phyloP scores from a whole-genome alignment of 2,888 invertebrate species.

The Candidula unifasciata region DNA sequence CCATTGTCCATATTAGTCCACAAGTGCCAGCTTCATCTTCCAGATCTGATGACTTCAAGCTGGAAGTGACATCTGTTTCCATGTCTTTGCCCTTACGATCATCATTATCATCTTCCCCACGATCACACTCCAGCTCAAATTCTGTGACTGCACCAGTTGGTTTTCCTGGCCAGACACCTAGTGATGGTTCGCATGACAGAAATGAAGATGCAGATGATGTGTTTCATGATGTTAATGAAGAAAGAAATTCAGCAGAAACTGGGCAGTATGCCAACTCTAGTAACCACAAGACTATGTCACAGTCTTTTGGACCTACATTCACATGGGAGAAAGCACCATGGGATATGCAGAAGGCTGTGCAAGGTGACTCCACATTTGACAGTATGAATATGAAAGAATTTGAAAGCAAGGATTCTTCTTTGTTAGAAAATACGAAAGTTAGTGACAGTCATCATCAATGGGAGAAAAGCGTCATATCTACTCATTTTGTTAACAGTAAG shows the following conservation, averaged over 20 bases:
- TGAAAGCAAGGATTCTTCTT: not conserved
- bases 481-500: not conserved
- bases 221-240: not conserved
- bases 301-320: constrained; percentile 29
- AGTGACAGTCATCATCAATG: not conserved
- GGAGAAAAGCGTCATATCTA: not conserved
- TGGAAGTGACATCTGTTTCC: constrained; percentile 27
- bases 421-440: not conserved
- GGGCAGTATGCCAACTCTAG: not conserved
- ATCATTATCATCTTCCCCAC: constrained; percentile 14
- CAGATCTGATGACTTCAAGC: not conserved
- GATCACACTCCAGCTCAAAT: not conserved
- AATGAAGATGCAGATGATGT: constrained; percentile 32
- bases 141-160: not conserved
- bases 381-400: not conserved
- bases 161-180: not conserved
- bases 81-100: not conserved
- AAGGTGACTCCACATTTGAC: not conserved
- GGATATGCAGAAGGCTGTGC: not conserved
- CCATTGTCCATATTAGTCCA: not conserved
- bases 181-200: not conserved
- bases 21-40: not conserved
- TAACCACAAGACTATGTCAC: not conserved
- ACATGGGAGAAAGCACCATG: constrained; percentile 43
- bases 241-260: not conserved